Evolutionary conservation across 2,888 invertebrate species (phyloP).

Genomic region (Axea sp.): DNA sequence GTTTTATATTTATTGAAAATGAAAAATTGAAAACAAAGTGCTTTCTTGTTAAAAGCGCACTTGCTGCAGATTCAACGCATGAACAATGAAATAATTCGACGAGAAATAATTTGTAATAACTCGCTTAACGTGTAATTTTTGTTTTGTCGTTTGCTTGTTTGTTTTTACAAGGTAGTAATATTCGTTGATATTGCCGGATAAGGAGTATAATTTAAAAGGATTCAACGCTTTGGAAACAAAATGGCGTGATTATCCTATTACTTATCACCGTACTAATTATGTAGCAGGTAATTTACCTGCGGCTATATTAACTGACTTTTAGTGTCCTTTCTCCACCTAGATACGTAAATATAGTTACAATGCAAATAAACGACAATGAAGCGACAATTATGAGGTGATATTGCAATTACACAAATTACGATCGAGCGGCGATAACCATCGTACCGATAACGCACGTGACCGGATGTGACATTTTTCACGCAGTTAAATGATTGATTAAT

Average conservation of each 20-base stretch:
- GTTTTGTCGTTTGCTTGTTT: too few species aligned
- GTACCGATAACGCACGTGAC: too few species aligned
- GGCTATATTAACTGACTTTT: slow-evolving; percentile 27
- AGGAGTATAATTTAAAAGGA: slow-evolving; percentile 32
- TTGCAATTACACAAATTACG: slow-evolving; percentile 15
- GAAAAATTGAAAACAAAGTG: too few species aligned
- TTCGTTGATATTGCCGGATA: slow-evolving; percentile 7
- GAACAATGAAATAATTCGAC: too few species aligned
- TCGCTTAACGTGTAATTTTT: too few species aligned
- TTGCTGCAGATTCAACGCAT: too few species aligned
- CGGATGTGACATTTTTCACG: too few species aligned
- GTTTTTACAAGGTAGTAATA: background rate
- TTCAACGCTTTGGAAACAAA: slow-evolving; percentile 33
- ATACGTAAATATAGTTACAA: slow-evolving; percentile 25
- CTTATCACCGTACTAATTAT: slow-evolving; percentile 46
- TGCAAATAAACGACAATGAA: slow-evolving; percentile 34
- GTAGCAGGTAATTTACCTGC: slow-evolving; percentile 22
- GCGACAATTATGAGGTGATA: slow-evolving; percentile 35
- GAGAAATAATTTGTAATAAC: too few species aligned
- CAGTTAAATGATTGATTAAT: too few species aligned
- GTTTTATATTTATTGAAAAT: too few species aligned
- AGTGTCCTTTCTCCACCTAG: slow-evolving; percentile 37
- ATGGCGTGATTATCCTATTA: slow-evolving; percentile 31
- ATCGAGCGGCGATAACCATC: too few species aligned
- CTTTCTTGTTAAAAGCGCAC: too few species aligned